Percentiles rank a stretch among this genome's conserved stretches.
phyloP scores from a whole-genome alignment of 2,113 vertebrate species.

The Alexandromys fortis region DNA sequence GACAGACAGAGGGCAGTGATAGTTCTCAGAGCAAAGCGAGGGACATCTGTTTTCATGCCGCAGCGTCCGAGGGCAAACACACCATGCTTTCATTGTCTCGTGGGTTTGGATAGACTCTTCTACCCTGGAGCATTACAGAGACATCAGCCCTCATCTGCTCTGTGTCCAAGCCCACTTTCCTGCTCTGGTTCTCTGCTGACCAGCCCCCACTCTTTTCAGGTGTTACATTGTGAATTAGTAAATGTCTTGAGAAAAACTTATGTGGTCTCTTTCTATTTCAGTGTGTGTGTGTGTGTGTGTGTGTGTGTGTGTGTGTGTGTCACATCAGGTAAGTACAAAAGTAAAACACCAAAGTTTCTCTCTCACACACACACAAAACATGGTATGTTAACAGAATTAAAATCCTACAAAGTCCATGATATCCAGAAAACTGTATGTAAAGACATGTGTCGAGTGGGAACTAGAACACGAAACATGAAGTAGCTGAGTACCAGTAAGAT shows the following conservation, averaged over 20 bases:
- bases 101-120: neutral
- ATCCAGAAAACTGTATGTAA: neutral
- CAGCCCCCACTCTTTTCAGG: neutral
- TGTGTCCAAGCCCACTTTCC: neutral
- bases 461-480: neutral
- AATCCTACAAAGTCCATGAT: neutral
- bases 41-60: neutral
- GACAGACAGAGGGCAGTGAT: slow-evolving; percentile 38
- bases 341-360: neutral
- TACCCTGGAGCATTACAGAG: neutral
- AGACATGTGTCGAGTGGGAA: neutral
- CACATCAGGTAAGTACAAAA: neutral
- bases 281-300: neutral
- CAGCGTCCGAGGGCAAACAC: neutral
- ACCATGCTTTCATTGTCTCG: neutral
- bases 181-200: neutral
- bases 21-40: neutral
- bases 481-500: neutral
- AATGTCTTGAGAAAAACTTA: neutral
- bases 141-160: neutral
- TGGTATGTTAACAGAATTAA: neutral
- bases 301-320: neutral
- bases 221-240: neutral
- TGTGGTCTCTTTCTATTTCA: neutral
- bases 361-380: neutral